These are phyloP conservation scores for Panagrolaimus sp. DNA, from an alignment of 1,140 invertebrate genomes.

Conservation along the genomic window DNA sequence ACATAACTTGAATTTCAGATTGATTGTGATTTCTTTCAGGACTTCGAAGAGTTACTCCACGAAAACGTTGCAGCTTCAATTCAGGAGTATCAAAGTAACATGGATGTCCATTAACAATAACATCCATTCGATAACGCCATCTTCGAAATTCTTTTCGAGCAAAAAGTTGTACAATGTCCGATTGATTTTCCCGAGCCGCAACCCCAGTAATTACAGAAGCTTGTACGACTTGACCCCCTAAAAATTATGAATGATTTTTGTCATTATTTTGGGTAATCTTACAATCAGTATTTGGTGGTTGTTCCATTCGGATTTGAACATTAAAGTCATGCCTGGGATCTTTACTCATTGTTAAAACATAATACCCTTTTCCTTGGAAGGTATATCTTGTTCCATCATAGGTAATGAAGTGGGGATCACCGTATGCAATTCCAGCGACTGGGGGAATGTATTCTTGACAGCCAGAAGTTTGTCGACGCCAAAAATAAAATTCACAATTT, in stretches of 20 bases:
- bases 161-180: slow-evolving; percentile 77
- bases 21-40: slow-evolving; percentile 85
- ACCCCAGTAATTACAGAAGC: slow-evolving; percentile 81
- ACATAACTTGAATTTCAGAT: slow-evolving; percentile 87
- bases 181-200: slow-evolving; percentile 70
- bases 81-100: slow-evolving; percentile 79
- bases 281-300: slow-evolving; percentile 46
- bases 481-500: slow-evolving; percentile 87
- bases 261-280: slow-evolving; percentile 14
- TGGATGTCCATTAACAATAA: slow-evolving; percentile 75
- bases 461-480: slow-evolving; percentile 83
- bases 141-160: slow-evolving; percentile 74
- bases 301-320: slow-evolving; percentile 66
- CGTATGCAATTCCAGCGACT: slow-evolving; percentile 79
- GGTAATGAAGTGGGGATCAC: slow-evolving; percentile 87
- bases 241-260: slow-evolving; percentile 32
- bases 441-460: slow-evolving; percentile 90
- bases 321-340: slow-evolving; percentile 74
- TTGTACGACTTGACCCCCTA: slow-evolving; percentile 63
- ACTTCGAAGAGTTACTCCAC: slow-evolving; percentile 79
- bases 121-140: slow-evolving; percentile 80
- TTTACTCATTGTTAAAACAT: slow-evolving; percentile 74
- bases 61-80: slow-evolving; percentile 74
- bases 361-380: slow-evolving; percentile 92
- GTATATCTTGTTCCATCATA: slow-evolving; percentile 84